Evolutionary conservation across 1,140 invertebrate genomes (phyloP), one percentile per base, ranked within the genome.

Genomic region (Drosophila quadrilineata): DNA sequence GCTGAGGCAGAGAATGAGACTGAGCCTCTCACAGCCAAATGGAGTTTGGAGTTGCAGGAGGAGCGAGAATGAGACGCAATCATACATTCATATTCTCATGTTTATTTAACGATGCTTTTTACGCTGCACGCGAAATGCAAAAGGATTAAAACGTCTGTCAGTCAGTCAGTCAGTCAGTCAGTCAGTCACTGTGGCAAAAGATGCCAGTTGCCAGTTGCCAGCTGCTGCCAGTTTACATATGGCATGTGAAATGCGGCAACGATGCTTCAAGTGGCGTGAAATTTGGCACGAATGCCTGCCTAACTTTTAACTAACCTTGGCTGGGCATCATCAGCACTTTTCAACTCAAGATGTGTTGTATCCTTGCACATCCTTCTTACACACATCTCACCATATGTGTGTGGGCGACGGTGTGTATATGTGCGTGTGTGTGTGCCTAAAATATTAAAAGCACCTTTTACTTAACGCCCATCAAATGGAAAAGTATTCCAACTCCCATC

Each of bases 31-130:
- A n/a, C n/a, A n/a, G n/a, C n/a, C n/a, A n/a, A n/a, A n/a, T n/a
- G n/a, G n/a, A n/a, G n/a, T n/a, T n/a, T n/a, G n/a, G n/a, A n/a
- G n/a, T n/a, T n/a, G n/a, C n/a, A n/a, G n/a, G n/a, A n/a, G n/a
- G n/a, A n/a, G n/a, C n/a, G n/a, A n/a, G 38, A 12, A 14, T 43
- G 28, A 46, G 33, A 22, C 36, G 57, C 48, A 82, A 82, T 82
- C 77, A 77, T 82, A 73, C 77, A 82, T 82, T 77, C 77, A 82
- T 84, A 77, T 84, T 62, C 77, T 84, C 65, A 85, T 85, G 73
- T 82, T 84, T 82, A 82, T 82, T 82, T 82, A 82, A 82, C 77
- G 76, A 82, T 82, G 76, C 76, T 73, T 84, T 84, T 82, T 84
- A 82, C 73, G 74, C 69, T 82, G 68, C 67, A 68, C 57, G 56